Base-by-base conservation (phyloP, 1,140 invertebrate genomes). In the Gonatopus flavifemur region DNA sequence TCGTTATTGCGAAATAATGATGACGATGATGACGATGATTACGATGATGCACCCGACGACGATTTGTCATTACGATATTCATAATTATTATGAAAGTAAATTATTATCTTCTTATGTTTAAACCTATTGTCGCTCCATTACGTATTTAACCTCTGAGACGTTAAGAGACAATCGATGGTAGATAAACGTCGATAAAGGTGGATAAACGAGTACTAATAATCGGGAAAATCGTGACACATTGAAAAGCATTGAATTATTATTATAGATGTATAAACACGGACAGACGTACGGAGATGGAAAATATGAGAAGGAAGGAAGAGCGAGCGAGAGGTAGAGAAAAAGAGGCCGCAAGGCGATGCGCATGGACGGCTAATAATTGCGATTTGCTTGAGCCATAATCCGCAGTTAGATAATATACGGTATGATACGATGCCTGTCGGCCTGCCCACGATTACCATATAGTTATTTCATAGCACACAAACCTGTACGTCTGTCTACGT, bases 231-330 rank as follows among this genome's bases (percentile, higher is more conserved):
- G 57, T 49, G 44, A 52, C 59, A 64, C 62, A 69, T 72, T 68
- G 73, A 72, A 72, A 72, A 69, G 62, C 62, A 43, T 68, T 69
- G 69, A 72, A 74, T 72, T 69, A 70, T 53, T n/a, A n/a, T n/a
- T n/a, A 54, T 44, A 51, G 49, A 15, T 55, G 41, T 40, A 40
- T 53, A 60, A 66, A 53, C 55, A 12, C 25, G 25, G 12, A 12
- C 12, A 28, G 25, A 6, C 25, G 12, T 28, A 6, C n/a, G 25
- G 12, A 12, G 6, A 6, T 7, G 25, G 25, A 7, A 28, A 28
- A 12, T 28, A 6, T 28, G 6, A 12, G 25, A 7, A 12, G 12
- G 25, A 6, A 12, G 12, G 25, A 28, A 6, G 6, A 6, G 25
- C 25, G 25, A 12, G 25, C 25, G 25, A 28, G 25, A 41, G 30